A percentile compares a stretch with the other conserved stretches of the same genome.
These are phyloP conservation scores for Solenopsis invicta DNA, from an alignment of 1,140 invertebrate genomes.

Conservation along the genomic window DNA sequence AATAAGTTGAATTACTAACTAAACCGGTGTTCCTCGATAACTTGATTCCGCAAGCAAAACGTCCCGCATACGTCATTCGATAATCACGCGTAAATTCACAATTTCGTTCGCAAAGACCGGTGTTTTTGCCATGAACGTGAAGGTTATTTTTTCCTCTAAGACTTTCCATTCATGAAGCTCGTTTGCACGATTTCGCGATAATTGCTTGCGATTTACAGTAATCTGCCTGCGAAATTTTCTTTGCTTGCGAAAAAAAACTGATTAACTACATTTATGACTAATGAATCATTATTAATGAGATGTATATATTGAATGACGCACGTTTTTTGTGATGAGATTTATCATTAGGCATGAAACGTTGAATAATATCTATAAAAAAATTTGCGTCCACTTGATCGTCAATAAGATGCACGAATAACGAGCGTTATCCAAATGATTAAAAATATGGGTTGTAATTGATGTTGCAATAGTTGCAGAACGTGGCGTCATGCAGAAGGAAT, in stretches of 20 bases:
- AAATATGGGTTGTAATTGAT: slow-evolving; percentile 13
- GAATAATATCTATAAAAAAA: background rate
- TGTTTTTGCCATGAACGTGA: background rate
- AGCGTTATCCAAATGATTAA: background rate
- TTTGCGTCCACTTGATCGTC: background rate
- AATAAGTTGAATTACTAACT: slow-evolving; percentile 77
- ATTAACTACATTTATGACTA: background rate
- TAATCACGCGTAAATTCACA: background rate
- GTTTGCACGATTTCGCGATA: slow-evolving; percentile 12
- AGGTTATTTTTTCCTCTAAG: slow-evolving; percentile 73
- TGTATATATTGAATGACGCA: background rate
- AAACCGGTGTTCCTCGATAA: slow-evolving; percentile 36
- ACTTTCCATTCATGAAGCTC: background rate
- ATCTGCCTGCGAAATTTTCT: background rate
- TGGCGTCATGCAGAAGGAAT: slow-evolving; percentile 72
- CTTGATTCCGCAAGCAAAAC: background rate
- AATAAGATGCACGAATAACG: background rate
- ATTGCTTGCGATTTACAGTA: too few species aligned
- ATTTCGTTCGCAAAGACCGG: slow-evolving; percentile 35
- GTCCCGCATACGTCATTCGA: background rate
- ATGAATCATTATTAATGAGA: background rate
- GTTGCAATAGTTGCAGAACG: slow-evolving; percentile 79
- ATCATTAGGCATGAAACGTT: background rate
- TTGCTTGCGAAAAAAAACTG: background rate
- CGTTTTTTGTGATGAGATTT: background rate